phyloP scores from a whole-genome alignment of 2,888 invertebrate genomes.

The Tinea trinotella region DNA sequence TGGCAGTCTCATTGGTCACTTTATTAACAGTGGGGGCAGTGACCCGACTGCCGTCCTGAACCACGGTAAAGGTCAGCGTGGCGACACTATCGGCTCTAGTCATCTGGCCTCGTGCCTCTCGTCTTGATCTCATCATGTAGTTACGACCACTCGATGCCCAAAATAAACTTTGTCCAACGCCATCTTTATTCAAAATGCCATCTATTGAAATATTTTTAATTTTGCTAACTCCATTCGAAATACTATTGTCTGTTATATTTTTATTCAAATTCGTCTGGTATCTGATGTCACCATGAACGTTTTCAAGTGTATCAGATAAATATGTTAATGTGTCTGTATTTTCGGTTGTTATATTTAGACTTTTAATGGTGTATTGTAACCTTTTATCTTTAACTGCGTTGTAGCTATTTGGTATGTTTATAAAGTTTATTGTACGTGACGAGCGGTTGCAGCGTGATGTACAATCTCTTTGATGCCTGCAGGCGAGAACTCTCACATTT shows the following conservation, averaged over 20 bases:
- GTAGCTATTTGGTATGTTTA: not conserved
- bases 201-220: not conserved
- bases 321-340: constrained; percentile 2
- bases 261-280: not conserved
- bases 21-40: not conserved
- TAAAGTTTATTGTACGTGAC: constrained; percentile 2
- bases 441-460: constrained; percentile 35
- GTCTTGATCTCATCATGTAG: not conserved
- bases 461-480: constrained; percentile 67
- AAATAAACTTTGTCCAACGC: not conserved
- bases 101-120: not conserved
- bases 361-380: not conserved
- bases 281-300: constrained; percentile 1
- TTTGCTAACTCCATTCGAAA: not conserved
- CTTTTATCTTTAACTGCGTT: not conserved
- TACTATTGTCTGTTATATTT: not conserved
- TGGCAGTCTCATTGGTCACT: not conserved
- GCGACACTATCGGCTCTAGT: not conserved
- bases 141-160: not conserved
- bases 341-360: constrained; percentile 12
- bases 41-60: constrained; percentile 5
- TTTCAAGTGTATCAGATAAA: constrained; percentile 15
- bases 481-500: constrained; percentile 67
- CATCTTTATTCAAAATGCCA: not conserved
- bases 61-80: constrained; percentile 12